phyloP scores from a whole-genome alignment of 2,797 vertebrate species.

The Alosa sapidissima region DNA sequence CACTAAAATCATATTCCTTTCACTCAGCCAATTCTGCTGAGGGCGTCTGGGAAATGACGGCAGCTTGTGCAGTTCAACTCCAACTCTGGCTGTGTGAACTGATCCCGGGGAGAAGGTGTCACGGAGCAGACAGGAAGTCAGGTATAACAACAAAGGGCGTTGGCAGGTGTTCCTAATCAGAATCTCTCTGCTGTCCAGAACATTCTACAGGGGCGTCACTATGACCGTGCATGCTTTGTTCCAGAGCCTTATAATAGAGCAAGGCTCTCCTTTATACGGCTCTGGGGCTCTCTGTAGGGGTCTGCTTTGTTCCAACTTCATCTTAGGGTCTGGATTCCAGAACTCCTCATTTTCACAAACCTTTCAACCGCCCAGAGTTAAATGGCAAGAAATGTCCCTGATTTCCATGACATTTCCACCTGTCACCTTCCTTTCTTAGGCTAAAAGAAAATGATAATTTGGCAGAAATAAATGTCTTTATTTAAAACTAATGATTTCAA shows the following conservation, averaged over 20 bases:
- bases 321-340: not conserved
- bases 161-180: not conserved
- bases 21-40: not conserved
- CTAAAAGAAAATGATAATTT: slow-evolving; percentile 36
- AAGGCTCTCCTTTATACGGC: too few relatives aligned
- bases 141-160: not conserved
- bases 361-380: slow-evolving; percentile 9
- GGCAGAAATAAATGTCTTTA: not conserved
- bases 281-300: too few relatives aligned
- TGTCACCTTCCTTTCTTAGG: not conserved
- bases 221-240: slow-evolving; percentile 26
- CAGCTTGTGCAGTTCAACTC: not conserved
- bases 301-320: slow-evolving; percentile 9
- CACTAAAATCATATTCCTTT: not conserved
- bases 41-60: not conserved
- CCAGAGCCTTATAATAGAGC: too few relatives aligned
- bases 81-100: not conserved
- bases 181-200: not conserved
- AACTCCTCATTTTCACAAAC: slow-evolving; percentile 23
- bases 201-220: not conserved
- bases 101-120: not conserved
- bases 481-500: not conserved
- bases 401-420: not conserved
- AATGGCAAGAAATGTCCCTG: slow-evolving; percentile 10
- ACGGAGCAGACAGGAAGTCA: not conserved